Conservation (phyloP, 2,113 vertebrate species). For the Alexandromys fortis region DNA sequence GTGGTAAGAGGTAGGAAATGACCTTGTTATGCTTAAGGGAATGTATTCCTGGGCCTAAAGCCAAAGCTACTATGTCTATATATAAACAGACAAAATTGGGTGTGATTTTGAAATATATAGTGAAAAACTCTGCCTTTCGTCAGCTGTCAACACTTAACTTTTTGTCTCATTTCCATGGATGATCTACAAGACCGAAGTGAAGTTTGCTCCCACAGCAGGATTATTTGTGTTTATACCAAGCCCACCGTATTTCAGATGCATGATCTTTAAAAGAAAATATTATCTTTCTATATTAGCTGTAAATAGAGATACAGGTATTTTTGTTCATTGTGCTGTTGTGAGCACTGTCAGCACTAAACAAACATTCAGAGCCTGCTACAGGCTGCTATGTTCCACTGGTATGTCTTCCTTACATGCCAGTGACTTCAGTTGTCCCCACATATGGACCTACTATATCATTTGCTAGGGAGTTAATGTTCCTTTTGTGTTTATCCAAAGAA, state of each 20-base stretch:
- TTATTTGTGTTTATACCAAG: background rate
- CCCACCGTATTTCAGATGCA: background rate
- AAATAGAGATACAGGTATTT: background rate
- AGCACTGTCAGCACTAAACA: background rate
- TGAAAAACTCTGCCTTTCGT: background rate
- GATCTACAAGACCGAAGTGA: accelerated
- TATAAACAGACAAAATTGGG: background rate
- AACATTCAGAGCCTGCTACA: accelerated
- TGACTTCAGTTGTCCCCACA: background rate
- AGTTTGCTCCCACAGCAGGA: background rate
- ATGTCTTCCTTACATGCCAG: background rate
- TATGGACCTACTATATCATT: background rate
- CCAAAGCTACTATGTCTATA: background rate
- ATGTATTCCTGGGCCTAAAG: background rate
- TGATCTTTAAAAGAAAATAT: background rate
- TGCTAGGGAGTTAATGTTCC: background rate
- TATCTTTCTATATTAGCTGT: background rate
- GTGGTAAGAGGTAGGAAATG: background rate
- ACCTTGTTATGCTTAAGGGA: background rate
- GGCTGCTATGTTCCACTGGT: background rate
- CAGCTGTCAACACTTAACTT: background rate
- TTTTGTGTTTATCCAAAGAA: background rate
- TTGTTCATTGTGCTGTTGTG: background rate
- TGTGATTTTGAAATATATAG: background rate
- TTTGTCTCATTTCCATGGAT: background rate